These are phyloP conservation scores for Ptychoptera albimana DNA, from an alignment of 2,888 invertebrate species.

Conservation along the genomic window DNA sequence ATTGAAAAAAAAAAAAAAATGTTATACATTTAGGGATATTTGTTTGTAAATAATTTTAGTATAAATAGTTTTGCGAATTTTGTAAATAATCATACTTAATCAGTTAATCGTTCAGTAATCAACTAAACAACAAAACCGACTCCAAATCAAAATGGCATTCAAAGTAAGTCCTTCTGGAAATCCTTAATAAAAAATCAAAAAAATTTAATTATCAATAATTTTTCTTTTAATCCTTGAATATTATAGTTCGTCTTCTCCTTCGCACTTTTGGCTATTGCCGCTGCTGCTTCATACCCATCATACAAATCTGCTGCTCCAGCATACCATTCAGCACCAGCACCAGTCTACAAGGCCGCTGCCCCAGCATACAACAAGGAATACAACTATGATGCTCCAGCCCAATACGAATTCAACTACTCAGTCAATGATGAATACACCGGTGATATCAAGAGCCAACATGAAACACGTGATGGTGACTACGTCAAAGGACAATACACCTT, in stretches of 20 bases:
- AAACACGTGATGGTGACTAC: slow-evolving; percentile 35
- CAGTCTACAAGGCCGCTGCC: not conserved
- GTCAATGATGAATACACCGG: slow-evolving; percentile 36
- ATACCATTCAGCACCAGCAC: not conserved
- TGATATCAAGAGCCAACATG: slow-evolving; percentile 35
- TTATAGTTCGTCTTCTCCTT: slow-evolving; percentile 1
- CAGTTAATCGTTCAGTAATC: too few species aligned
- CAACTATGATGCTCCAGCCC: not conserved
- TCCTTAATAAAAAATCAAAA: too few species aligned
- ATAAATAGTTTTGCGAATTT: too few species aligned
- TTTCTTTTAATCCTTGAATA: too few species aligned
- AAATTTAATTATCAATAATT: not conserved
- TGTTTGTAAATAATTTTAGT: too few species aligned
- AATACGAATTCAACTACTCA: slow-evolving; percentile 19
- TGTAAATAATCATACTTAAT: too few species aligned
- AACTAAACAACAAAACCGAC: too few species aligned
- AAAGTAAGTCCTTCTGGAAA: not conserved
- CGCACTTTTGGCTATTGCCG: slow-evolving; percentile 6
- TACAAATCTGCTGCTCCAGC: not conserved
- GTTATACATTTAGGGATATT: too few species aligned
- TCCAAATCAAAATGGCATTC: slow-evolving; percentile 1
- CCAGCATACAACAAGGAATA: not conserved
- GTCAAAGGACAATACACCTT: slow-evolving; percentile 37
- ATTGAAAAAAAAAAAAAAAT: too few species aligned
- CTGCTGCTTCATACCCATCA: not conserved